Conservation (phyloP, 2,888 invertebrate genomes). For the Chrysotoxum bicinctum region DNA sequence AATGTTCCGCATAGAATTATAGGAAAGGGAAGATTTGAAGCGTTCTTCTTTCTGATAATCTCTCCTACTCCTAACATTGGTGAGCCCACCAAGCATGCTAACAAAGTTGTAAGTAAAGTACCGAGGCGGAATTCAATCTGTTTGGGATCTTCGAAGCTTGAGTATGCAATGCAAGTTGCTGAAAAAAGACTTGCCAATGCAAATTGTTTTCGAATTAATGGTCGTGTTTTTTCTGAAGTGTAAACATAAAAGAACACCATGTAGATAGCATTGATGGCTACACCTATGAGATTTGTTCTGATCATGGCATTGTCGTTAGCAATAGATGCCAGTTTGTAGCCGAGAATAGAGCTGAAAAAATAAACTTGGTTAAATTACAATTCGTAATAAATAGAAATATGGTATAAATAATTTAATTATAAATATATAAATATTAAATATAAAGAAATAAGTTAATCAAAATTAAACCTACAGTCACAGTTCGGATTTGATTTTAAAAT, state of each 20-base stretch:
- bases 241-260: constrained; percentile 86
- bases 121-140: constrained; percentile 88
- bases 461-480: no score
- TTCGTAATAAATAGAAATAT: neutral
- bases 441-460: no score
- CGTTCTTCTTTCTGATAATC: constrained; percentile 90
- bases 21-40: constrained; percentile 93
- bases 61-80: constrained; percentile 87
- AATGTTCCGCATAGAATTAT: constrained; percentile 91
- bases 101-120: constrained; percentile 84
- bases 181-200: constrained; percentile 84
- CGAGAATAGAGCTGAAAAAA: constrained; percentile 85
- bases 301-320: constrained; percentile 89
- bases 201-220: constrained; percentile 74
- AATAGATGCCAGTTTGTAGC: constrained; percentile 89
- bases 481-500: no score
- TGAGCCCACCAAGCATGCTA: constrained; percentile 86
- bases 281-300: constrained; percentile 89
- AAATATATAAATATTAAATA: no score
- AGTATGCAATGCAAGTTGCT: constrained; percentile 85
- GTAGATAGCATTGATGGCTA: constrained; percentile 87
- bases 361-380: neutral
- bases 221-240: constrained; percentile 83
- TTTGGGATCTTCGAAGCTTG: constrained; percentile 85
- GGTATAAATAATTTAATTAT: no score